These are phyloP conservation scores for Sphenopsis melanotis DNA, from an alignment of 2,797 vertebrate genomes.

Conservation along the genomic window DNA sequence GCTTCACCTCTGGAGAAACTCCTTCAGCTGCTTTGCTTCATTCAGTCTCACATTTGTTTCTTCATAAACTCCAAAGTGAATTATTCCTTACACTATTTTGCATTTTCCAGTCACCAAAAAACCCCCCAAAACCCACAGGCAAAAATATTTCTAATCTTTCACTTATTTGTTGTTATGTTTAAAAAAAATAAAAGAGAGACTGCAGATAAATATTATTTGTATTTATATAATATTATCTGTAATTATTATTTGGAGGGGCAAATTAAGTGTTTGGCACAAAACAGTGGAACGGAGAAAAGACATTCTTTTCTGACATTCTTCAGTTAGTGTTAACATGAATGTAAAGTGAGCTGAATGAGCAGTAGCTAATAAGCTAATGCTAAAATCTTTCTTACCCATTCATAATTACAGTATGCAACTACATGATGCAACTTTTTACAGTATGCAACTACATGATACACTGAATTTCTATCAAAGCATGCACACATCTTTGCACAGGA, in stretches of 20 bases:
- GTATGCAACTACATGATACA: not conserved
- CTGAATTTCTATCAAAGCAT: not conserved
- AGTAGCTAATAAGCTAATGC: not conserved
- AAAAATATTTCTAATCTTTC: not conserved
- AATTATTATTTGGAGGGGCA: not conserved
- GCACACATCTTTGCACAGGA: not conserved
- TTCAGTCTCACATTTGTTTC: not conserved
- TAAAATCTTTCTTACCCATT: not conserved
- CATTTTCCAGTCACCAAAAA: not conserved
- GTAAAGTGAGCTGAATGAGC: not conserved
- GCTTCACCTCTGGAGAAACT: not conserved
- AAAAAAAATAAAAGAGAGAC: not conserved
- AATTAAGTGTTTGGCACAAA: not conserved
- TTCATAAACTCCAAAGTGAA: not conserved
- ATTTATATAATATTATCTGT: not conserved
- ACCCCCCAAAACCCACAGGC: rapidly evolving
- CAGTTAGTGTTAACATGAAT: not conserved
- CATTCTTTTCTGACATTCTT: not conserved
- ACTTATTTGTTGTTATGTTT: not conserved
- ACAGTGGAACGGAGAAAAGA: not conserved
- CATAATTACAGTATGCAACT: not conserved
- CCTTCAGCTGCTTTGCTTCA: not conserved
- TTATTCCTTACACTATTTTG: not conserved
- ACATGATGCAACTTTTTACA: not conserved
- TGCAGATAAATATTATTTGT: not conserved